Evolutionary conservation across 2,797 vertebrate genomes (phyloP).

Genomic region (Pyrocephalus nanus): DNA sequence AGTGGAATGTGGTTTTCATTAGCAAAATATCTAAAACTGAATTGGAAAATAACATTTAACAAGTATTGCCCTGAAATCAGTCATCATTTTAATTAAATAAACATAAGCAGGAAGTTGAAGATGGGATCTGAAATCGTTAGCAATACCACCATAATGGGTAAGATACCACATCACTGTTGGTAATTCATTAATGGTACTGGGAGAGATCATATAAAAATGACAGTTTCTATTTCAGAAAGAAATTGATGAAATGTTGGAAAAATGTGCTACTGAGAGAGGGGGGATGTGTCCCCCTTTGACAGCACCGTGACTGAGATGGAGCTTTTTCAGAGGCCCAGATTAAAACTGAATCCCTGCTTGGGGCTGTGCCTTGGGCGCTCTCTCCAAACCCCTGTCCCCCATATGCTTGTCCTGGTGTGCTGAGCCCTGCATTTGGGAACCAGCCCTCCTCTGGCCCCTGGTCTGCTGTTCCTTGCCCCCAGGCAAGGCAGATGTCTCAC

Average conservation of each 20-base stretch:
- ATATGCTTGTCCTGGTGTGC: not conserved
- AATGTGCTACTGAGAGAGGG: not conserved
- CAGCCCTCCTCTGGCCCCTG: not conserved
- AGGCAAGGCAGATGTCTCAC: not conserved
- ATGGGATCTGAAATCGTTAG: constrained; percentile 9
- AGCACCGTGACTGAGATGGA: not conserved
- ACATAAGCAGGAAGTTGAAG: constrained; percentile 21
- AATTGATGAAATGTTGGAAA: constrained; percentile 31
- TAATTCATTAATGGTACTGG: constrained; percentile 57
- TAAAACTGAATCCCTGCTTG: not conserved
- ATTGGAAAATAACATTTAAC: constrained; percentile 37
- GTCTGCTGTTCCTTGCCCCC: not conserved
- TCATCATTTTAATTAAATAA: constrained; percentile 44
- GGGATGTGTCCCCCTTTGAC: not conserved
- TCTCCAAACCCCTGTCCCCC: not conserved
- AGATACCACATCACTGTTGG: constrained; percentile 7
- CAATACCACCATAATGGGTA: constrained; percentile 39
- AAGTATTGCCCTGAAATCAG: constrained; percentile 30
- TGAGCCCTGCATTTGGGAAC: not conserved
- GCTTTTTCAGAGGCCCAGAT: not conserved
- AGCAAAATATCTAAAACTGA: constrained; percentile 22
- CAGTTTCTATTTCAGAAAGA: constrained; percentile 45
- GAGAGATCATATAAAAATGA: constrained; percentile 37
- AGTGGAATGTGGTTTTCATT: not conserved
- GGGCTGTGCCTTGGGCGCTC: not conserved